Percentiles rank a stretch among this genome's conserved stretches.
phyloP scores from a whole-genome alignment of 2,113 vertebrate genomes.

The Bubo scandiacus region DNA sequence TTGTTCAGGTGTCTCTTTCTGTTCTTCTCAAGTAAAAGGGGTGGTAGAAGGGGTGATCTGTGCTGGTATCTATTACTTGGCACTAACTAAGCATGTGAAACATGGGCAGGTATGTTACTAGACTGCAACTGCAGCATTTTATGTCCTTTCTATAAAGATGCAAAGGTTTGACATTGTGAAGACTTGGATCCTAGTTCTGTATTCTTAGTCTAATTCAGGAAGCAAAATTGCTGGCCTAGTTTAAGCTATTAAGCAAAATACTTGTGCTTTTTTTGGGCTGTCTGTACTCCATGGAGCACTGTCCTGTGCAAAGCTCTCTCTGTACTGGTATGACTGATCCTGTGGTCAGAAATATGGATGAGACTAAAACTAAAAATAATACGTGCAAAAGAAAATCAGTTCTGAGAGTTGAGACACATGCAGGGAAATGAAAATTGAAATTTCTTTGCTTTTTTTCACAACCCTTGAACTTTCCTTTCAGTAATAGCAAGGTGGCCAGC shows the following conservation, averaged over 20 bases:
- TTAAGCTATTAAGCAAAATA: neutral
- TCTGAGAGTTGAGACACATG: neutral
- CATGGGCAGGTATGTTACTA: neutral
- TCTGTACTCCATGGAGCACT: neutral
- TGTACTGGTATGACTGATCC: neutral
- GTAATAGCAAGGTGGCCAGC: neutral
- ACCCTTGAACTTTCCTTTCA: neutral
- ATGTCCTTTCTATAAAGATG: neutral
- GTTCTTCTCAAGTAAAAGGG: neutral
- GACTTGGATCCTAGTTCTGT: neutral
- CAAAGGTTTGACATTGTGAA: neutral
- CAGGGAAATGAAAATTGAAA: neutral
- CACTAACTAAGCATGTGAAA: neutral
- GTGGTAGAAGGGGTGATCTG: neutral
- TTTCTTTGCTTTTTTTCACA: neutral
- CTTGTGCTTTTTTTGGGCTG: neutral
- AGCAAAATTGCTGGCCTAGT: neutral
- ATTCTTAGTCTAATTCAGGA: neutral
- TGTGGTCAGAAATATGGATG: neutral
- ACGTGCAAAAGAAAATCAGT: neutral
- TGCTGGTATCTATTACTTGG: neutral
- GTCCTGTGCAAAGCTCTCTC: neutral
- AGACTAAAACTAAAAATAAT: neutral
- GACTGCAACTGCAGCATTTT: neutral
- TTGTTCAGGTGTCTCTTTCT: neutral